These are phyloP conservation scores for Cephalotes varians DNA, from an alignment of 2,888 invertebrate genomes.

Conservation along the genomic window DNA sequence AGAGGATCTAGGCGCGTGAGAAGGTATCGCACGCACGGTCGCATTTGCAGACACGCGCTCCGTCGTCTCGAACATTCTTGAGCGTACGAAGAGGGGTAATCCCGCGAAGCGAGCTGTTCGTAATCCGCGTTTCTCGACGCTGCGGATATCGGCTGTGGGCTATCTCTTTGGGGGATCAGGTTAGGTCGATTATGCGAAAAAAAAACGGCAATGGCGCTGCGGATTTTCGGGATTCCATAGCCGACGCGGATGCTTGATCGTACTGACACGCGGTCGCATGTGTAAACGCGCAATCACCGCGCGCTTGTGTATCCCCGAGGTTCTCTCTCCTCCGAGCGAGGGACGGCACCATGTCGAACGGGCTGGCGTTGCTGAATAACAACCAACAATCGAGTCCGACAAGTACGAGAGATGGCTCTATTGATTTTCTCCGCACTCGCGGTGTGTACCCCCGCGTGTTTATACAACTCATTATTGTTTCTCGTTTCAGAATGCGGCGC, in stretches of 20 bases:
- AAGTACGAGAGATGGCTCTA: conserved; percentile 69
- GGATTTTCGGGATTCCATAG: conserved; percentile 71
- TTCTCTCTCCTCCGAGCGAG: neutral
- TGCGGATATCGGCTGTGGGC: neutral
- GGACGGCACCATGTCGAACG: conserved; percentile 77
- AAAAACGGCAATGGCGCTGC: conserved; percentile 76
- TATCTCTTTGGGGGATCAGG: conserved; percentile 51
- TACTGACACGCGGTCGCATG: conserved; percentile 63
- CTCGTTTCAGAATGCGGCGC: conserved; percentile 70
- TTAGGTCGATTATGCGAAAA: conserved; percentile 53
- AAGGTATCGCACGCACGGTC: neutral
- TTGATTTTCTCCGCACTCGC: conserved; percentile 57
- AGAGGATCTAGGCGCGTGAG: neutral
- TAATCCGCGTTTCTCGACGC: neutral
- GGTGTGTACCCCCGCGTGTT: neutral
- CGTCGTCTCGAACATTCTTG: neutral
- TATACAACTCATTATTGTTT: neutral
- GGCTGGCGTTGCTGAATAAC: conserved; percentile 75
- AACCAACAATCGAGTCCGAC: conserved; percentile 72
- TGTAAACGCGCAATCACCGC: neutral
- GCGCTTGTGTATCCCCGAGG: too few relatives aligned
- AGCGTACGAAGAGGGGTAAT: too few relatives aligned
- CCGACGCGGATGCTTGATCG: conserved; percentile 80
- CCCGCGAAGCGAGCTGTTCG: neutral
- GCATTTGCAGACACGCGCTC: neutral